phyloP scores from a whole-genome alignment of 1,140 invertebrate species.

The Anthonomus grandis region DNA sequence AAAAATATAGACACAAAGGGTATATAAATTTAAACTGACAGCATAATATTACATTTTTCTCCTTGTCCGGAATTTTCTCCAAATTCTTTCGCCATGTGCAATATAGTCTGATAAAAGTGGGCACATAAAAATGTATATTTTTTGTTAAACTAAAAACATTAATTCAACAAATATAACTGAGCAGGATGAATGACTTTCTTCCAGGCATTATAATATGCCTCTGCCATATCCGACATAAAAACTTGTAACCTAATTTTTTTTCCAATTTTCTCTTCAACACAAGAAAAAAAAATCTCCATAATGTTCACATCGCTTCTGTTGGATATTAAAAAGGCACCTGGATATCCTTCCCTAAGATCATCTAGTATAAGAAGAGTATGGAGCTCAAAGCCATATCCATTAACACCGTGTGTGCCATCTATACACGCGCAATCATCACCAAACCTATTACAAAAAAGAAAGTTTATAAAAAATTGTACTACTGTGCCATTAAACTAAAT shows the following conservation, averaged over 20 bases:
- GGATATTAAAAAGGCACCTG: conserved; percentile 3
- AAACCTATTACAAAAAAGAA: too few relatives aligned
- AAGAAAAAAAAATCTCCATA: conserved; percentile 19
- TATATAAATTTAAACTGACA: too few relatives aligned
- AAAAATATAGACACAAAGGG: not conserved
- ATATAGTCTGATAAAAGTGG: conserved; percentile 4
- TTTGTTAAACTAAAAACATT: too few relatives aligned
- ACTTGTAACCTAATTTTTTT: conserved; percentile 1
- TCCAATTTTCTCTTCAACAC: conserved; percentile 7
- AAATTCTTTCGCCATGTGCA: conserved; percentile 23
- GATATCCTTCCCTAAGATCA: conserved; percentile 21
- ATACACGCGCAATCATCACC: conserved; percentile 23
- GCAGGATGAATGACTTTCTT: conserved; percentile 17
- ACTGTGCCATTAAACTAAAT: too few relatives aligned
- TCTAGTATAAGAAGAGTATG: conserved; percentile 14
- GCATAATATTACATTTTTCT: not conserved
- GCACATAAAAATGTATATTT: too few relatives aligned
- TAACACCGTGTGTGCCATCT: conserved; percentile 21
- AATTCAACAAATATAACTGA: too few relatives aligned
- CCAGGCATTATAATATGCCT: conserved; percentile 27
- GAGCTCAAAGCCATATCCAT: conserved; percentile 21
- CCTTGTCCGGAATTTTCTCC: not conserved
- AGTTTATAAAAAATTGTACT: too few relatives aligned
- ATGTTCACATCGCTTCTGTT: conserved; percentile 15
- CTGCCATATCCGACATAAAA: conserved; percentile 30